These are phyloP conservation scores for Drosophila orosa DNA, from an alignment of 1,140 invertebrate genomes.

Conservation along the genomic window DNA sequence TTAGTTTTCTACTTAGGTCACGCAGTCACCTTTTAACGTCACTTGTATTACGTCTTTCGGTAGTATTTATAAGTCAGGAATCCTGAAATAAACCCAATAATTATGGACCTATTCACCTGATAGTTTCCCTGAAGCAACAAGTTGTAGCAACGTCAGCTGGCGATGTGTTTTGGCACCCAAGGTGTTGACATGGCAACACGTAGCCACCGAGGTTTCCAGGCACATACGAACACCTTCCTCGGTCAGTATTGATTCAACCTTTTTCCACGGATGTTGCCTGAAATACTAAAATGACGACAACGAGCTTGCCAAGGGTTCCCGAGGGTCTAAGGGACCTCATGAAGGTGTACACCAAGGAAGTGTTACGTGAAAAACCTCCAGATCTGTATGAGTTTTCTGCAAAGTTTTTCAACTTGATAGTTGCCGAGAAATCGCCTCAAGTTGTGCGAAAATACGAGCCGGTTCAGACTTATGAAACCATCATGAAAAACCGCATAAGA, in stretches of 20 bases:
- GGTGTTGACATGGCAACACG: slow-evolving; percentile 68
- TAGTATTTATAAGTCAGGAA: not conserved
- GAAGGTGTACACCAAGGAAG: slow-evolving; percentile 85
- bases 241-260: slow-evolving; percentile 74
- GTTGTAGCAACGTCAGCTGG: slow-evolving; percentile 30
- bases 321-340: slow-evolving; percentile 85
- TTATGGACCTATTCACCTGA: not conserved
- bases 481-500: slow-evolving; percentile 58
- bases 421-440: slow-evolving; percentile 76
- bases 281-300: slow-evolving; percentile 55
- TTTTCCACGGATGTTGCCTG: slow-evolving; percentile 35
- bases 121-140: slow-evolving; percentile 18
- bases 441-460: slow-evolving; percentile 54
- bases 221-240: slow-evolving; percentile 26
- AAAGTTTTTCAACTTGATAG: slow-evolving; percentile 84
- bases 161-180: slow-evolving; percentile 53
- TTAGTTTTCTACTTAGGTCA: not conserved
- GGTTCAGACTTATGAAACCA: slow-evolving; percentile 62
- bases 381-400: slow-evolving; percentile 85
- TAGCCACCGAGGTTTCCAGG: slow-evolving; percentile 41
- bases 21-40: not conserved
- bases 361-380: slow-evolving; percentile 85
- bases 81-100: slow-evolving; percentile 13
- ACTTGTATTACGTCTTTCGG: not conserved
- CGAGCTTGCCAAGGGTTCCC: slow-evolving; percentile 84